Evolutionary conservation across 2,797 vertebrate species (phyloP).

Genomic region (Enteromius thamalakanensis): DNA sequence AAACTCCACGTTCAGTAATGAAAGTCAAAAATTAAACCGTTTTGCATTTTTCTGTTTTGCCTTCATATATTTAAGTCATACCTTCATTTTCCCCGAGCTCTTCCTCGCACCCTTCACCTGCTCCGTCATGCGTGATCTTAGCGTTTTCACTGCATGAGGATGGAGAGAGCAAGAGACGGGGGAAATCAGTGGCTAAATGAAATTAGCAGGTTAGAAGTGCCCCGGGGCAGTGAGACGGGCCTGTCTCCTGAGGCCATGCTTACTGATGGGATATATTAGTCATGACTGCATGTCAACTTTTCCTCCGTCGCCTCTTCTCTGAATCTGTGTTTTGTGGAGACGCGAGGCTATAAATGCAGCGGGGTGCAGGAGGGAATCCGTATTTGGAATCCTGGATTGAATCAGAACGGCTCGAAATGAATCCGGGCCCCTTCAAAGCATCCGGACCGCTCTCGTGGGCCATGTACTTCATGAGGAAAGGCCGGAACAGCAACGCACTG

Average conservation of each 20-base stretch:
- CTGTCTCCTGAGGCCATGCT: slow-evolving; percentile 85
- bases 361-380: neutral
- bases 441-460: slow-evolving; percentile 78
- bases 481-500: slow-evolving; percentile 67
- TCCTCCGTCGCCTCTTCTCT: slow-evolving; percentile 60
- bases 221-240: slow-evolving; percentile 81
- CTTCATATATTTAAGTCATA: neutral
- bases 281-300: slow-evolving; percentile 73
- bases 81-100: neutral
- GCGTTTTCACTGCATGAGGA: slow-evolving; percentile 49
- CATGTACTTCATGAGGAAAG: slow-evolving; percentile 82
- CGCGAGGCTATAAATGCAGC: slow-evolving; percentile 71
- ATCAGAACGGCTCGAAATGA: slow-evolving; percentile 67
- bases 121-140: slow-evolving; percentile 46
- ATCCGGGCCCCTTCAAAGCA: slow-evolving; percentile 70
- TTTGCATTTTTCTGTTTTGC: neutral
- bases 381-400: slow-evolving; percentile 22
- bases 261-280: slow-evolving; percentile 76
- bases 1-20: neutral
- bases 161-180: neutral
- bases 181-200: slow-evolving; percentile 79
- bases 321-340: slow-evolving; percentile 62
- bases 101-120: neutral
- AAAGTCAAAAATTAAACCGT: neutral
- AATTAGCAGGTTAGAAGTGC: slow-evolving; percentile 83